Percentiles rank a stretch among this genome's conserved stretches.
Evolutionary conservation across 1,140 invertebrate species (phyloP).

Genomic region (Oncopodura yosiiana): DNA sequence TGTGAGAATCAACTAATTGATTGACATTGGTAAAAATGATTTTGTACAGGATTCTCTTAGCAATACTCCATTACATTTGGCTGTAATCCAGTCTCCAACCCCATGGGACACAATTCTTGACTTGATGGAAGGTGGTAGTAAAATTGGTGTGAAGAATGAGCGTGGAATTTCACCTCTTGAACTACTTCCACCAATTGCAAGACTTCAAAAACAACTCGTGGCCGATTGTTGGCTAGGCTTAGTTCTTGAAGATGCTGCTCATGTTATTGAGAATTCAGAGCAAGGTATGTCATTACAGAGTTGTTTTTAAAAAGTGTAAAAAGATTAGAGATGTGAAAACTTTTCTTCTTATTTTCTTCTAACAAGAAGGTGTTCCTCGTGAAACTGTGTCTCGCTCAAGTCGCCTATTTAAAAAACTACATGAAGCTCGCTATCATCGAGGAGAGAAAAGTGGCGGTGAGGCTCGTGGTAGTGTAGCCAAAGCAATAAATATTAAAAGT

Average conservation of each 20-base stretch:
- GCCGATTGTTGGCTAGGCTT: slow-evolving; percentile 41
- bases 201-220: slow-evolving; percentile 43
- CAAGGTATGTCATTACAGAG: slow-evolving; percentile 18
- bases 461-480: slow-evolving; percentile 14
- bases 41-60: slow-evolving; percentile 45
- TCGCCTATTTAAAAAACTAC: slow-evolving; percentile 35
- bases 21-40: slow-evolving; percentile 37
- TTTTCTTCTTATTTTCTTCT: not conserved
- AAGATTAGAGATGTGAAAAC: slow-evolving; percentile 1
- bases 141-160: slow-evolving; percentile 43
- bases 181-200: slow-evolving; percentile 42
- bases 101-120: slow-evolving; percentile 46
- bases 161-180: slow-evolving; percentile 42
- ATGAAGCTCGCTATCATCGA: slow-evolving; percentile 29
- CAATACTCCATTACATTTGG: slow-evolving; percentile 49
- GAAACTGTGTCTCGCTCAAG: slow-evolving; percentile 31
- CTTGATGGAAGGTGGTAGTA: slow-evolving; percentile 46
- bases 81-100: slow-evolving; percentile 44
- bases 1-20: slow-evolving; percentile 19
- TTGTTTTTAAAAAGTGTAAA: not conserved
- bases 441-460: slow-evolving; percentile 24
- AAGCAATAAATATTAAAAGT: slow-evolving; percentile 3
- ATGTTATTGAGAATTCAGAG: slow-evolving; percentile 31
- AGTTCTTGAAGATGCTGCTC: slow-evolving; percentile 36
- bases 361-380: slow-evolving; percentile 24